Conservation (phyloP, 2,888 invertebrate genomes). For the Halictus ligatus region DNA sequence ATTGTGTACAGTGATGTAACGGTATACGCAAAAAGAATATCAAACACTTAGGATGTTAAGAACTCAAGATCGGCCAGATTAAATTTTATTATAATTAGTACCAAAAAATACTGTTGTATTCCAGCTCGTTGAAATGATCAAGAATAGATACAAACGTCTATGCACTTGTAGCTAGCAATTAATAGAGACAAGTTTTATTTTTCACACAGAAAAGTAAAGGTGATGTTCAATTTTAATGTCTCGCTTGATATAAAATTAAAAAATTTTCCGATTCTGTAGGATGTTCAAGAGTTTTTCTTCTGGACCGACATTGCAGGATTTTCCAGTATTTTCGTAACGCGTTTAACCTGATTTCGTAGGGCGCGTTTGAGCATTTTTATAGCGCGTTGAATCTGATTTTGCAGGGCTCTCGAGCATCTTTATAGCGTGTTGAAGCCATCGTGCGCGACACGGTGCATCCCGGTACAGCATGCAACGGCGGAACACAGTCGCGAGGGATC, state of each 20-base stretch:
- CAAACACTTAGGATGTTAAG: neutral
- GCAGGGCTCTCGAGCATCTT: neutral
- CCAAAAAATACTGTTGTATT: too few species aligned
- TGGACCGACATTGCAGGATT: neutral
- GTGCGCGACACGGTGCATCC: neutral
- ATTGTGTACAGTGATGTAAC: neutral
- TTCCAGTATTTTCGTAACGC: neutral
- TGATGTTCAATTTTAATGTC: too few species aligned
- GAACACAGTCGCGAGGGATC: constrained; percentile 31
- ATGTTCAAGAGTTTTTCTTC: neutral
- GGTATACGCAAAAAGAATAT: neutral
- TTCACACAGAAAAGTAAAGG: too few species aligned
- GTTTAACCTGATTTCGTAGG: neutral
- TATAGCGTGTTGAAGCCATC: neutral
- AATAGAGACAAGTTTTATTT: too few species aligned
- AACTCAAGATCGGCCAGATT: neutral
- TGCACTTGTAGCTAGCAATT: too few species aligned
- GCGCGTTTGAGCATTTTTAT: neutral
- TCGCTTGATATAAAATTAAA: too few species aligned
- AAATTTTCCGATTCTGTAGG: too few species aligned
- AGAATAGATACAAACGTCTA: too few species aligned
- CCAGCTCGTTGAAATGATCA: too few species aligned
- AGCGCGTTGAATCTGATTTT: neutral
- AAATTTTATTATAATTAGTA: neutral
- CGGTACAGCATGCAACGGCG: neutral